Base-by-base conservation (phyloP, 1,140 invertebrate species). In the Drosophila insularis region DNA sequence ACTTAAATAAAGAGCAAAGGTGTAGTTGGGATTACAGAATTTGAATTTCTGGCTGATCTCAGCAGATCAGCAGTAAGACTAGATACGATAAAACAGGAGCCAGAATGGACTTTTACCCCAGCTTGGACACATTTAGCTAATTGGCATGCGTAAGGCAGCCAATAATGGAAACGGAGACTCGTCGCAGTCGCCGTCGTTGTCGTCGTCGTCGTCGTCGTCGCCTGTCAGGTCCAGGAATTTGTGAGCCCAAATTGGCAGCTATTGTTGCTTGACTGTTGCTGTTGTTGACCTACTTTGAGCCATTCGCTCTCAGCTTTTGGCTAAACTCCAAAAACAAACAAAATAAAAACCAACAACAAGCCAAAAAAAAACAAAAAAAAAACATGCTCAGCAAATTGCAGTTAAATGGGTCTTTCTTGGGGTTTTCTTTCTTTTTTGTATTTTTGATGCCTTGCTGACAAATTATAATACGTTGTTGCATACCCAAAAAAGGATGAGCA, bases 161-260 rank as follows among this genome's bases (percentile, higher is more conserved):
- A 76, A 68, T 27, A 23, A 63, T 68, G 59, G 59, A 68, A 64
- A 74, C 72, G 62, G 71, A 71, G 63, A 46, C 54, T 71, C 35
- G 78, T 17, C 39, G 40, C 14, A 19, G 50, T 23, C 37, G 68
- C 65, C 35, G 69, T 71, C 60, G 68, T 66, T n/a, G n/a, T 23
- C 27, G 50, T 23, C 37, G 68, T 70, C 35, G 69, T 71, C 60
- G 68, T 66, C 55, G 75, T 69, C 75, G 81, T 71, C 66, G 81
- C 81, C 81, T 85, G 81, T 85, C 81, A 86, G 74, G 60, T 71
- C 59, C 80, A 85, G 81, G 76, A 86, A 86, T 86, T 81, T 87
- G 60, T 87, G 74, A 65, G 79, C 81, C 81, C 81, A 86, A 85
- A 85, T 85, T 85, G 81, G 81, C 70, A 86, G 78, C 81, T 86